Base-by-base conservation (phyloP, 2,888 invertebrate genomes). In the Drosophila sordidapex region DNA sequence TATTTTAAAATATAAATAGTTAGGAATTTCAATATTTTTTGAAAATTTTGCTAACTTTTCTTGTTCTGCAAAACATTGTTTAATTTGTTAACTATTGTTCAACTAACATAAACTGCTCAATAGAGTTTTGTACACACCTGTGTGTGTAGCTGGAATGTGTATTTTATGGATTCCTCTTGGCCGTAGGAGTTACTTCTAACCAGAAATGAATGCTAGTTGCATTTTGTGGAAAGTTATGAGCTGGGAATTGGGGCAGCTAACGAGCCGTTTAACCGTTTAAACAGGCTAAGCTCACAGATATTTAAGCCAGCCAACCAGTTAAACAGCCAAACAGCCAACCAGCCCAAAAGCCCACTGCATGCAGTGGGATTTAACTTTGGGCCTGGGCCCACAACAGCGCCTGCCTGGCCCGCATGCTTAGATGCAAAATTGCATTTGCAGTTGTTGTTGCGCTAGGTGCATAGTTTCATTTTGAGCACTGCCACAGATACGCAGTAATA, bases 321-420 rank as follows among this genome's bases (percentile, higher is more conserved):
- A 33, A 33, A 10, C 31, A 69, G 7, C 7, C 46, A 46, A 4
- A 21, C 21, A 46, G 25, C 21, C 21, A 46, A 15, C 25, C 38
- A 18, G 38, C 52, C 66, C 64, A 57, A 72, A 68, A 66, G 69
- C 69, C 64, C 61, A 62, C 58, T 61, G 69, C 59, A 85, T 76
- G 73, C 83, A 83, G 76, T 71, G 73, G 74, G 59, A 76, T 83
- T 80, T 82, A 68, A 72, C 67, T 70, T 76, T 72, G 64, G 48
- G 58, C 38, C 62, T 57, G 33, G 21, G 21, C 21, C 15, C 21
- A 21, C 43, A 21, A 21, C 43, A 10, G 35, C 15, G 15, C 38
- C 60, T 33, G 40, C 65, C 18, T 68, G 64, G 46, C 56, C n/a
- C 59, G 62, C 75, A 54, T 65, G 21, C 38, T 35, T 49, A 66